Percentiles rank a stretch among this genome's conserved stretches.
These are phyloP conservation scores for Enteromius unitaeniatus DNA, from an alignment of 2,797 vertebrate species.

Conservation along the genomic window DNA sequence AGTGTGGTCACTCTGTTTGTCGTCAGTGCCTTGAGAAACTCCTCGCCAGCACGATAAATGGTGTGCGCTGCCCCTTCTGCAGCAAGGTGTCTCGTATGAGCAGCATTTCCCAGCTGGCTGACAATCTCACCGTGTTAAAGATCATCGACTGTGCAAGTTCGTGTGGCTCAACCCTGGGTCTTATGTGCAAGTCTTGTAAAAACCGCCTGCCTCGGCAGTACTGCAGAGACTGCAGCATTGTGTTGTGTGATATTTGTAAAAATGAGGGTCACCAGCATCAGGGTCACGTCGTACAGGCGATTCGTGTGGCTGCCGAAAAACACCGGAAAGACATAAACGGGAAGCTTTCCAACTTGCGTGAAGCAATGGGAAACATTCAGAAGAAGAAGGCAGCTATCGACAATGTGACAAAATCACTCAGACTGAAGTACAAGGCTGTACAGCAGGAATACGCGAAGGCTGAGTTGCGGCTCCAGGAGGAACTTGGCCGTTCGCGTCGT, in stretches of 20 bases:
- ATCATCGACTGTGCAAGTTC: conserved; percentile 90
- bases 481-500: conserved; percentile 86
- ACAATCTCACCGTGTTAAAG: conserved; percentile 96
- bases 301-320: conserved; percentile 88
- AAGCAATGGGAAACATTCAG: conserved; percentile 87
- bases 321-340: conserved; percentile 86
- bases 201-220: conserved; percentile 90
- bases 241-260: conserved; percentile 89
- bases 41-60: conserved; percentile 92
- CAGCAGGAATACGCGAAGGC: conserved; percentile 91
- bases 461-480: conserved; percentile 90
- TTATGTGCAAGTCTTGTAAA: conserved; percentile 92
- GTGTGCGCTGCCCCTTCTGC: conserved; percentile 96
- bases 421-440: conserved; percentile 84
- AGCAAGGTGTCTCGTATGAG: conserved; percentile 94
- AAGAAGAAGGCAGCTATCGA: conserved; percentile 88
- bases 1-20: conserved; percentile 96
- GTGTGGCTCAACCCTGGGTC: conserved; percentile 81
- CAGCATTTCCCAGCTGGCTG: conserved; percentile 88
- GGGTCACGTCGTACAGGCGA: conserved; percentile 84
- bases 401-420: conserved; percentile 84
- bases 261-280: conserved; percentile 81
- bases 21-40: conserved; percentile 95
- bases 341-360: conserved; percentile 83
- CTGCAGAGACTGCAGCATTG: conserved; percentile 84